Conservation (phyloP, 2,113 vertebrate species). For the human (Homo sapiens) region GRCh38 chr4:31517501-31518000, state of each 20-base stretch:
- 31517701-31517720: background rate
- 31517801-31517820: background rate
- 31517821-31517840: background rate
- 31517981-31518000: no score
- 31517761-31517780: background rate
- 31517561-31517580: background rate
- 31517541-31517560: background rate
- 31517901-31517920: background rate
- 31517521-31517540: background rate
- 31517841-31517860: background rate
- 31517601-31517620: background rate
- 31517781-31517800: background rate
- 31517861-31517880: background rate
- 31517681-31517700: background rate
- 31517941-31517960: background rate
- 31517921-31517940: background rate
- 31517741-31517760: background rate
- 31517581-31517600: background rate
- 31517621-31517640: background rate
- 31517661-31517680: background rate
- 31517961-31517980: no score
- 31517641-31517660: background rate
- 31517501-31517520: background rate
- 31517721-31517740: background rate
- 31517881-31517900: background rate